Percentiles rank a stretch among this genome's conserved stretches.
Evolutionary conservation across 1,140 invertebrate species (phyloP).

Genomic region (Aphis gossypii): DNA sequence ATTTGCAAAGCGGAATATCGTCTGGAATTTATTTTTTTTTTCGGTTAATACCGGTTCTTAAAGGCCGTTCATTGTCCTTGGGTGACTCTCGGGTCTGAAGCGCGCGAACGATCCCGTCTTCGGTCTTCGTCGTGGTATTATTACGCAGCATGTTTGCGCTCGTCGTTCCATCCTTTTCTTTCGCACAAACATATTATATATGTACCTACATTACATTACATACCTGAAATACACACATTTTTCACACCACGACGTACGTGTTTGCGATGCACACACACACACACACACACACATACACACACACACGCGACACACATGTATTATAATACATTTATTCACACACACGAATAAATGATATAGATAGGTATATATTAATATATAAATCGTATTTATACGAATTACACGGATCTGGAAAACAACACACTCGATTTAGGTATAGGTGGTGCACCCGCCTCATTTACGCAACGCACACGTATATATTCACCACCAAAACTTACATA

Average conservation of each 20-base stretch:
- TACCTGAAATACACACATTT: neutral
- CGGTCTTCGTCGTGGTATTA: neutral
- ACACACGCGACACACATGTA: neutral
- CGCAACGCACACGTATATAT: neutral
- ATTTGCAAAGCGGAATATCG: slow-evolving; percentile 38
- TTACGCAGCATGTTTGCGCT: slow-evolving; percentile 26
- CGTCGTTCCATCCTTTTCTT: neutral
- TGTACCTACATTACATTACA: neutral
- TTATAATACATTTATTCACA: slow-evolving; percentile 2
- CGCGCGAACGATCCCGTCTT: slow-evolving; percentile 34
- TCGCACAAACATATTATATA: neutral
- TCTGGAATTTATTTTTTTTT: slow-evolving; percentile 55
- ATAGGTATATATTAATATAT: neutral
- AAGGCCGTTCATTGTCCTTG: slow-evolving; percentile 58
- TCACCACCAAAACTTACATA: neutral
- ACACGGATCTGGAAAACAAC: neutral
- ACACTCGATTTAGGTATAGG: neutral
- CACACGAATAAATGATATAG: neutral
- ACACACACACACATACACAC: no score
- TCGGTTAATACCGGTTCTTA: slow-evolving; percentile 57
- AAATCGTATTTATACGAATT: neutral
- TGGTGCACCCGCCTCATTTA: neutral
- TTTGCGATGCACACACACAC: neutral
- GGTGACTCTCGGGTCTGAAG: slow-evolving; percentile 41
- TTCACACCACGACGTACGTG: neutral